Evolutionary conservation across 2,888 invertebrate genomes (phyloP), one percentile per base, ranked within the genome.

Genomic region (Dolichopus griseipennis): DNA sequence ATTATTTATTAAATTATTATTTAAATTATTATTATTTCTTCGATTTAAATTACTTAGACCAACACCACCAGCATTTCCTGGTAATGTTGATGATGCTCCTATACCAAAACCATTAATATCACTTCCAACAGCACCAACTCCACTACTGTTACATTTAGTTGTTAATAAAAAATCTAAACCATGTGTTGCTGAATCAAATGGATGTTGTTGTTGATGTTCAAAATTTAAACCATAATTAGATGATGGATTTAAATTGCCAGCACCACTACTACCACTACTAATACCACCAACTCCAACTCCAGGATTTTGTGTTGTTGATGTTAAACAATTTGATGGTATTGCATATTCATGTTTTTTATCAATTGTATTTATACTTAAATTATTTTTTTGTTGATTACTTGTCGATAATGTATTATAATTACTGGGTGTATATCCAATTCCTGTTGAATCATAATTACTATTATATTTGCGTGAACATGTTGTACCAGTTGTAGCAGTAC

Each of bases 251-350:
- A 52, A 52, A 52, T 52, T 52, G 4, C 52, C 52, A 52, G 18
- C 52, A 2, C n/a, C 52, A 37, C 66, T n/a, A 62, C 67, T 69
- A 12, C 69, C 33, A 62, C 69, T 61, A 64, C 61, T 43, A 37
- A 61, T 34, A 63, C 66, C 64, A 41, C 65, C 5, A 61, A 65
- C 43, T 64, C 65, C 74, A 61, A 72, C 72, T 66, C 73, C 72
- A 33, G 71, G 70, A 7, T 52, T 52, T 52, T 52, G 52, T 41
- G 9, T 9, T 70, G 64, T 70, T 37, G 73, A 73, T 27, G 27
- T 27, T 67, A 78, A 65, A 61, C 78, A 81, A 67, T 73, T 74
- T 7, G 78, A 76, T 33, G 81, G 81, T 71, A 81, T 81, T 9
- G 81, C 81, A 69, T 81, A 81, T 68, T 81, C 81, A 66, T 81